These are phyloP conservation scores for Crossocerus cetratus DNA, from an alignment of 2,888 invertebrate genomes.

Conservation along the genomic window DNA sequence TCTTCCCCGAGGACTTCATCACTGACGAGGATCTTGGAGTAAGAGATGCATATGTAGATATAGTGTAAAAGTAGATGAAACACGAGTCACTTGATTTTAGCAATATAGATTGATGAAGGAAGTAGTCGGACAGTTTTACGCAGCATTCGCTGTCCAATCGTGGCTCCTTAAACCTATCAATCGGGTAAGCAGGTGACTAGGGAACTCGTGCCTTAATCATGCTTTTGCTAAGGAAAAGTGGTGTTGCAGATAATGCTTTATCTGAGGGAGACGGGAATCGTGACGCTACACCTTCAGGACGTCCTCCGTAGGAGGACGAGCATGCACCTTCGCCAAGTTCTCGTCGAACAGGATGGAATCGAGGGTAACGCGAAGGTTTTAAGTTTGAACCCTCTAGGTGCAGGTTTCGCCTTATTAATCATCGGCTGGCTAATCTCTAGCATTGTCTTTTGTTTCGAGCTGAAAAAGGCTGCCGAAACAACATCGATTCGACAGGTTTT, in stretches of 20 bases:
- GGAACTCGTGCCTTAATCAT: neutral
- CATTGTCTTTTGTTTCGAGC: slow-evolving; percentile 63
- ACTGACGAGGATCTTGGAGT: slow-evolving; percentile 61
- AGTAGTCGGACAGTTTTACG: slow-evolving; percentile 58
- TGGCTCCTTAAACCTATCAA: slow-evolving; percentile 68
- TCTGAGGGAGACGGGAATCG: slow-evolving; percentile 65
- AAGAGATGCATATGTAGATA: slow-evolving; percentile 4
- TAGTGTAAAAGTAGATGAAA: too few relatives aligned
- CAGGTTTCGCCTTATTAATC: slow-evolving; percentile 64
- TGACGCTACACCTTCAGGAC: slow-evolving; percentile 60
- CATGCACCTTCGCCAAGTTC: slow-evolving; percentile 61
- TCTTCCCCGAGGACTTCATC: slow-evolving; percentile 65
- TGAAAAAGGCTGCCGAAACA: slow-evolving; percentile 34
- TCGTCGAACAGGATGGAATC: slow-evolving; percentile 62
- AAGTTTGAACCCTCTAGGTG: slow-evolving; percentile 65
- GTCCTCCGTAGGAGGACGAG: slow-evolving; percentile 63
- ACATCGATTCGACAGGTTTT: slow-evolving; percentile 14
- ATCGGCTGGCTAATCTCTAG: slow-evolving; percentile 60
- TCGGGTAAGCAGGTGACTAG: slow-evolving; percentile 50
- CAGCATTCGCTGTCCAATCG: slow-evolving; percentile 67
- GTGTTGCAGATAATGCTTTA: slow-evolving; percentile 60
- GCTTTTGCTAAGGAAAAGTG: neutral
- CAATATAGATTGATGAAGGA: slow-evolving; percentile 66
- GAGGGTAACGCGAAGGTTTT: slow-evolving; percentile 55
- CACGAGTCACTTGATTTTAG: slow-evolving; percentile 38